Evolutionary conservation across 1,140 invertebrate species (phyloP).

Genomic region (Lucilia cuprina): DNA sequence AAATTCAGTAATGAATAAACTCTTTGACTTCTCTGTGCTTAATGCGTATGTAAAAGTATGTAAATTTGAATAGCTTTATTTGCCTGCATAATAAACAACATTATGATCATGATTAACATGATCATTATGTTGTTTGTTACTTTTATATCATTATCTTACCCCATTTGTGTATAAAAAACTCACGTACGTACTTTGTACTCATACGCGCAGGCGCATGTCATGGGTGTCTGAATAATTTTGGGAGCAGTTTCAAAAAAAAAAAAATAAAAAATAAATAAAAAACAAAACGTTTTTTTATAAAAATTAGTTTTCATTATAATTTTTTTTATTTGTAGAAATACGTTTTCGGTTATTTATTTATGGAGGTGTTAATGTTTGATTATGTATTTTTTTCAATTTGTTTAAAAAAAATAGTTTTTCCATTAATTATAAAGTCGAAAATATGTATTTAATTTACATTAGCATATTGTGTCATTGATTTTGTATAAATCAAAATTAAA

Average conservation of each 20-base stretch:
- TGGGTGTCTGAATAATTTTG: slow-evolving; percentile 1
- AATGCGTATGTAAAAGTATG: background rate
- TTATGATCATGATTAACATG: background rate
- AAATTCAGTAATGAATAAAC: too few species aligned
- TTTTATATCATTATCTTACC: background rate
- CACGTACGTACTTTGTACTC: background rate
- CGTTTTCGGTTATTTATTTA: background rate
- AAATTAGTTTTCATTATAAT: background rate
- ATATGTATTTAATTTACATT: too few species aligned
- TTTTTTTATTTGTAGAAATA: background rate
- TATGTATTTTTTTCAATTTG: background rate
- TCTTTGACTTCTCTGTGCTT: too few species aligned
- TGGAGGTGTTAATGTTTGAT: background rate
- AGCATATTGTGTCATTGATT: background rate
- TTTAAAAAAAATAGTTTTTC: background rate
- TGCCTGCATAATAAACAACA: background rate
- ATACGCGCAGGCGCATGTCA: background rate
- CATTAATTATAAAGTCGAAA: background rate
- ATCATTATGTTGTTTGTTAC: background rate
- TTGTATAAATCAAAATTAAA: too few species aligned
- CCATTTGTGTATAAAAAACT: background rate
- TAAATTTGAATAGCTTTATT: background rate
- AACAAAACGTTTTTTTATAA: slow-evolving; percentile 3
- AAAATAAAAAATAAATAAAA: too few species aligned
- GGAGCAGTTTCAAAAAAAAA: background rate